Conservation (phyloP, 2,888 invertebrate species). For the Conistra vaccinii region DNA sequence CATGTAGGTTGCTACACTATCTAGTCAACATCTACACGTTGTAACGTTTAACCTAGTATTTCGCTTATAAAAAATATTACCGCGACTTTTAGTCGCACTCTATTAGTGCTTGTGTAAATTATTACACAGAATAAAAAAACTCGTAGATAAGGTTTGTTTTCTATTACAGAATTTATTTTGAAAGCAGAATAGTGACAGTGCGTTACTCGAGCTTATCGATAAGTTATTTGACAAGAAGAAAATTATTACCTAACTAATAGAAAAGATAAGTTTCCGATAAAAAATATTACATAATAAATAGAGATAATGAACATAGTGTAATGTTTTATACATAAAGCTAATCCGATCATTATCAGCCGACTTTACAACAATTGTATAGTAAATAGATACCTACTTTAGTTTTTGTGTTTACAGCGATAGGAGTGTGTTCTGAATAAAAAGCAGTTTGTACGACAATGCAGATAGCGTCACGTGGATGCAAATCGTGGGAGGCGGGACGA, state of each 20-base stretch:
- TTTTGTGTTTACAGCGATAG: conserved; percentile 61
- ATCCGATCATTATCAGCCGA: conserved; percentile 53
- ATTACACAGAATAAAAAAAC: conserved; percentile 38
- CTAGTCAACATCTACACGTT: conserved; percentile 76
- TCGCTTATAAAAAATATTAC: conserved; percentile 59
- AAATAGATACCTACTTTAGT: conserved; percentile 53
- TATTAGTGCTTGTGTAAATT: conserved; percentile 51
- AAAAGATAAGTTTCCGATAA: conserved; percentile 56
- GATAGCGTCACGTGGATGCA: conserved; percentile 69
- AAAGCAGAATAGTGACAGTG: conserved; percentile 37
- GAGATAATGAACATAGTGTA: conserved; percentile 45
- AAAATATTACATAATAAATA: conserved; percentile 52
- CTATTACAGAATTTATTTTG: conserved; percentile 45
- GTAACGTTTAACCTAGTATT: conserved; percentile 67
- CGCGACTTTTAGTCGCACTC: conserved; percentile 49
- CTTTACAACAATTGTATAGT: conserved; percentile 55
- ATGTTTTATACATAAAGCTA: conserved; percentile 56
- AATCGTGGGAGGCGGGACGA: conserved; percentile 76
- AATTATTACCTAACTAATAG: conserved; percentile 55
- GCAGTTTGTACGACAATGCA: conserved; percentile 65
- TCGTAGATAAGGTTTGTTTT: conserved; percentile 52
- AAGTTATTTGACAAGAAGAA: conserved; percentile 60
- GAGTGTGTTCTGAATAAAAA: conserved; percentile 70
- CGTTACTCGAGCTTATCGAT: conserved; percentile 58
- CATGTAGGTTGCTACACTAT: conserved; percentile 79